Evolutionary conservation across 2,888 invertebrate species (phyloP), one percentile per base, ranked within the genome.

Genomic region (Cataglyphis altisquamis): DNA sequence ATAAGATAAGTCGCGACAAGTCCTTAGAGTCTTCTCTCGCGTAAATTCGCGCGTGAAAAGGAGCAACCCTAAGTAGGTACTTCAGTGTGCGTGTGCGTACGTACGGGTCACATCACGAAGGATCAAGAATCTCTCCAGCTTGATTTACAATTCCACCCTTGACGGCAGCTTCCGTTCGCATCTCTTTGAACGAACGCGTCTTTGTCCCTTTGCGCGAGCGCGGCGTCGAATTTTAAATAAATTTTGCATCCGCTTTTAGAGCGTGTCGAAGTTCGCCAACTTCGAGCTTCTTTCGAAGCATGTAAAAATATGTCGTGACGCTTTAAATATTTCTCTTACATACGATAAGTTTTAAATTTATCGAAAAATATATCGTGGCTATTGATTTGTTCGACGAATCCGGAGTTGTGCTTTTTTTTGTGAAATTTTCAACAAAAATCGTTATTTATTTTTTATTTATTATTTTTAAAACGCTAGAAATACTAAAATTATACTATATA

Each of bases 1-100:
- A 91, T 90, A 87, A 90, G 83, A 85, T 88, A 90, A 90, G 88
- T 83, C 84, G 45, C 84, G 84, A 84, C 85, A 81, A 48, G 45
- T n/a, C 36, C 48, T 52, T 29, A 18, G 36, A 32, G 12, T 57
- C 41, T 72, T 60, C 52, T 70, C 57, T 41, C 36, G 74, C 12
- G 63, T 48, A 29, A 77, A 45, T 41, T 52, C 39, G 25, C 39
- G 57, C 66, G 39, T 18, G 57, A 25, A 52, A 41, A 45, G 45
- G 60, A 73, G 29, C 29, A 48, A 52, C 62, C 73, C 62, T 63
- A 82, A 72, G 67, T 73, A 78, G 64, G 6, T 64, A 68, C 73
- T 81, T 82, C 70, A 80, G 82, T 66, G 57, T 64, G 60, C 57
- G 77, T 32, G 82, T 66, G n/a, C 36, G 66, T 80, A 41, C 78